Base-by-base conservation (phyloP, 1,140 invertebrate genomes). In the Drosophila lacteicornis region DNA sequence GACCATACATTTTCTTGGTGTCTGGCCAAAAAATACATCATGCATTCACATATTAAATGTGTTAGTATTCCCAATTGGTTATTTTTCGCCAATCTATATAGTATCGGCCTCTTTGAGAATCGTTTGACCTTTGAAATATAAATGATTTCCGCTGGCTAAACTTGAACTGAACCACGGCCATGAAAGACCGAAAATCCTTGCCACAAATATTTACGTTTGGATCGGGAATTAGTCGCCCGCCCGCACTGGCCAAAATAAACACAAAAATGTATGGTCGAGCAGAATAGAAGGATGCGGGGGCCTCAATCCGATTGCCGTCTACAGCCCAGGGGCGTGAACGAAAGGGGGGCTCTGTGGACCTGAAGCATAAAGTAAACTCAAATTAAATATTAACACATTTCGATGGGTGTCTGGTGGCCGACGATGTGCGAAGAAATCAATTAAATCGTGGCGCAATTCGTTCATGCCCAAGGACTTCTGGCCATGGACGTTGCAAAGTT, bases 331-430 rank as follows among this genome's bases (percentile, higher is more conserved):
- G 51, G 27, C 17, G 45, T 46, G 17, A 11, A 1, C 45, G 11
- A 19, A 19, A 25, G 7, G 40, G 45, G 19, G 5, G 13, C n/a
- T 68, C 25, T 56, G 43, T 25, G 36, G 25, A 51, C 43, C 58
- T 25, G n/a, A 30, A 57, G 50, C 60, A 75, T 65, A 75, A 60
- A 77, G 49, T 70, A 78, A 78, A 78, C 56, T 61, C 45, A 79
- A 79, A 71, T 79, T 79, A 79, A 79, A 79, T 79, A 79, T 79
- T 79, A 79, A 79, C 66, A 79, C 76, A 71, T 71, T 63, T 71
- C 25, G 42, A 33, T 56, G 22, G 50, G 42, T 76, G 25, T 43
- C 51, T 25, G 50, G 63, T 46, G 76, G 58, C 19, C 53, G 53
- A 43, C 51, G 75, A 79, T 71, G 75, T 79, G 76, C 58, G 66